Evolutionary conservation across 37 sponge, comb jelly and placozoan species (phyloP).

Genomic region (Cladorhizidae sp.): DNA sequence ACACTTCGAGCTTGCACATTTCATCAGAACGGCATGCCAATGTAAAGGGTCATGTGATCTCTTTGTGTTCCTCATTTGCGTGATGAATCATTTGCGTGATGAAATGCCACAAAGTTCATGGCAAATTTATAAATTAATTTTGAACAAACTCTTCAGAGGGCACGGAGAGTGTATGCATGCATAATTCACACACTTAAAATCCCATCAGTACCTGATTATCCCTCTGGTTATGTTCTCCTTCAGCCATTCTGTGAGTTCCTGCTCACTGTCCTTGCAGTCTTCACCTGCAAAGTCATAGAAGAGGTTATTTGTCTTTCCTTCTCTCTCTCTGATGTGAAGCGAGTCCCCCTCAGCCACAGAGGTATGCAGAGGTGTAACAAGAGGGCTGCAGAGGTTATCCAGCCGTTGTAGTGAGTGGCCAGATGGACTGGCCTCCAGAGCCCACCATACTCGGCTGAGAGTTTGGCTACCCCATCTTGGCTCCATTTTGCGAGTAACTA

Average conservation of each 20-base stretch:
- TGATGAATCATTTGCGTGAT: too few relatives aligned
- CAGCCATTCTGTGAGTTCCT: slow-evolving; percentile 59
- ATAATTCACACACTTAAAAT: neutral
- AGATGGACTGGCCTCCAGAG: slow-evolving; percentile 18
- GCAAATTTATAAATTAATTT: too few relatives aligned
- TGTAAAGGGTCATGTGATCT: too few relatives aligned
- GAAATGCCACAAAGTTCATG: too few relatives aligned
- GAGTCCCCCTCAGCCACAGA: neutral
- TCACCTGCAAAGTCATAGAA: slow-evolving; percentile 74
- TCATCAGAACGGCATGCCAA: too few relatives aligned
- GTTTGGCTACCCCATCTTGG: slow-evolving; percentile 63
- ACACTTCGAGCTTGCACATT: too few relatives aligned
- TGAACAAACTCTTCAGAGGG: too few relatives aligned
- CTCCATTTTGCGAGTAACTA: slow-evolving; percentile 14
- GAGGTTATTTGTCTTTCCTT: too few relatives aligned
- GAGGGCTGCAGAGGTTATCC: neutral
- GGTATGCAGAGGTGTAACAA: neutral
- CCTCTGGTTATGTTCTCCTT: slow-evolving; percentile 34
- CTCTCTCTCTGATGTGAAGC: neutral
- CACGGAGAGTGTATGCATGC: neutral
- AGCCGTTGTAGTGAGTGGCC: slow-evolving; percentile 2
- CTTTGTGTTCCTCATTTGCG: too few relatives aligned
- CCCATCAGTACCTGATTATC: slow-evolving; percentile 15
- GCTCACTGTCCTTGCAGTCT: slow-evolving; percentile 38
- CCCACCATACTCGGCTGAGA: slow-evolving; percentile 54